phyloP scores from a whole-genome alignment of 1,140 invertebrate species.

The Marisa cornuarietis region DNA sequence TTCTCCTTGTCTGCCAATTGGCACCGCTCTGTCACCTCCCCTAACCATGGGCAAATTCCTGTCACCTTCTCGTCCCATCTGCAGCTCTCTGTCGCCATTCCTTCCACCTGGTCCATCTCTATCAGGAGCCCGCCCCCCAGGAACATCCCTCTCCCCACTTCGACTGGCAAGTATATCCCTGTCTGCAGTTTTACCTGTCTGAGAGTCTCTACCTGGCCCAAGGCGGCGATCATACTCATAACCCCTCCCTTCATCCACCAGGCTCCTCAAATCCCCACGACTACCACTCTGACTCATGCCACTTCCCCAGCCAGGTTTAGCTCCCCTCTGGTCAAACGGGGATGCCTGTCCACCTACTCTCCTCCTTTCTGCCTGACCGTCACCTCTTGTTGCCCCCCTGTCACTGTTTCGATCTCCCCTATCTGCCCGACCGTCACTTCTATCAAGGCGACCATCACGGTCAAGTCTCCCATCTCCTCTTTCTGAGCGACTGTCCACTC shows the following conservation, averaged over 20 bases:
- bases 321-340: slow-evolving; percentile 1
- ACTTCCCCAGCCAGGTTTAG: too few species aligned
- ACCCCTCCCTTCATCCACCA: too few species aligned
- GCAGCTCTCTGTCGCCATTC: slow-evolving; percentile 10
- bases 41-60: slow-evolving; percentile 24
- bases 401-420: slow-evolving; percentile 1
- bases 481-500: slow-evolving; percentile 37
- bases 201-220: too few species aligned
- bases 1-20: slow-evolving; percentile 1
- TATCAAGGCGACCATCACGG: slow-evolving; percentile 17
- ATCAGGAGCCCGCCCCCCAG: not conserved
- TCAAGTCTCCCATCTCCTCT: slow-evolving; percentile 49
- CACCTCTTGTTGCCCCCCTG: not conserved
- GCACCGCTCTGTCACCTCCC: not conserved
- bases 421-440: slow-evolving; percentile 6
- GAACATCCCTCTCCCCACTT: not conserved
- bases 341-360: not conserved
- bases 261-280: too few species aligned
- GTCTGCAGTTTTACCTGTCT: too few species aligned
- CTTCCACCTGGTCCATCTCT: not conserved
- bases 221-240: too few species aligned
- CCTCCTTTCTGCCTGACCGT: not conserved
- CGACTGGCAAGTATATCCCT: not conserved
- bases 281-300: too few species aligned
- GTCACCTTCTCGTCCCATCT: slow-evolving; percentile 49